Evolutionary conservation across 2,888 invertebrate species (phyloP).

Genomic region (Seladonia tumulorum): DNA sequence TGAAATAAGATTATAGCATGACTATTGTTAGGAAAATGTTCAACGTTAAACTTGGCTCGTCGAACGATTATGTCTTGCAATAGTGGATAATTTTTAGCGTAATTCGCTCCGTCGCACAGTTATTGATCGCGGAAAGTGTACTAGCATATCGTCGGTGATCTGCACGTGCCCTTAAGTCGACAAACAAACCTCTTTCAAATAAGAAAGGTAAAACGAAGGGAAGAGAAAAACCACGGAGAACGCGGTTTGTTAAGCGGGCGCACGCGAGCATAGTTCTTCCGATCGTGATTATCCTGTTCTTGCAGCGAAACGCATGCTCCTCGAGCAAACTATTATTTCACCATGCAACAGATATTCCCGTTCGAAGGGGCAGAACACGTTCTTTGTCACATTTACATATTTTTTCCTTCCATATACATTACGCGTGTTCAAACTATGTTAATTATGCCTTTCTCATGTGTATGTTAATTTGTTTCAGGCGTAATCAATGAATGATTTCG

Average conservation of each 20-base stretch:
- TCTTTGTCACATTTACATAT: background rate
- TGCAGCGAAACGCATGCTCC: background rate
- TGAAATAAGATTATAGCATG: background rate
- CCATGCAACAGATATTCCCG: background rate
- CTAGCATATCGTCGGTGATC: slow-evolving; percentile 41
- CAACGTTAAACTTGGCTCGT: too few species aligned
- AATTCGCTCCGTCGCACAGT: slow-evolving; percentile 31
- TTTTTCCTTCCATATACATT: background rate
- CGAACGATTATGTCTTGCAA: background rate
- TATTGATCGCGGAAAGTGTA: slow-evolving; percentile 48
- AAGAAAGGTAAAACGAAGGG: background rate
- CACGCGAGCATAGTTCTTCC: slow-evolving; percentile 40
- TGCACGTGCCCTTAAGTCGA: slow-evolving; percentile 31
- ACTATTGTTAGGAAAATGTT: background rate
- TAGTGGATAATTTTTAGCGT: background rate
- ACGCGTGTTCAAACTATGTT: background rate
- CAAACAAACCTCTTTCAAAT: slow-evolving; percentile 40
- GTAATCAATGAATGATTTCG: background rate
- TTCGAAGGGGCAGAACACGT: background rate
- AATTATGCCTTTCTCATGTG: background rate
- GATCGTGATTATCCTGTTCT: slow-evolving; percentile 29
- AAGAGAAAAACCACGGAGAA: background rate
- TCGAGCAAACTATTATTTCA: background rate
- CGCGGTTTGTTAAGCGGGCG: slow-evolving; percentile 23
- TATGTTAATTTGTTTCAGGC: background rate